Evolutionary conservation across 2,113 vertebrate species (phyloP), one percentile per base, ranked within the genome.

Genomic region (Siphamia tubifer): DNA sequence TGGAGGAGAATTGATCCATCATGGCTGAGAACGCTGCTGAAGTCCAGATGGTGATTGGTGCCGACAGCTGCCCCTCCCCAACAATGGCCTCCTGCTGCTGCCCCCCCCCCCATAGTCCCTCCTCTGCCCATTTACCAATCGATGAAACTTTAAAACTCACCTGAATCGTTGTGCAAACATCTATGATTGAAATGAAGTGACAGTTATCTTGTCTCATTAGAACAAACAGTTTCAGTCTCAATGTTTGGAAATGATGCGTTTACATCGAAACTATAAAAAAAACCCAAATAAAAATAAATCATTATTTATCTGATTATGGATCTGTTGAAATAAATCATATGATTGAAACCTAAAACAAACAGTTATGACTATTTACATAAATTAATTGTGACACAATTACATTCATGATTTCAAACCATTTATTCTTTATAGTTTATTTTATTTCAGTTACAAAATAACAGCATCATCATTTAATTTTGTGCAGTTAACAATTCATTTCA

Each of bases 81-180:
- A 55, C 31, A 47, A 24, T 24, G 58, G 31, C 57, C 69, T 53
- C 77, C 49, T 35, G 32, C 44, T 35, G 62, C 19, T n/a, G 28
- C n/a, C 34, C 11, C 11, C 4, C 16, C 40, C 39, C 35, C 36
- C 25, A 9, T 42, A 44, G 4, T 11, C 19, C 13, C 35, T 39
- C 20, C 42, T 44, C 45, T 49, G 54, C 30, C 63, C 60, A 67
- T 78, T 62, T 71, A 57, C 15, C 36, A 48, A 80, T 90, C 82
- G 19, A 88, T 88, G 82, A 68, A 71, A n/a, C 69, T 71, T 48
- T 11, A 19, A 52, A 55, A 48, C 63, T 62, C 68, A 77, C 72
- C 79, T 80, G 83, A 17, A 8, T 56, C 45, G 53, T 56, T 38
- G 63, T 2, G 32, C 58, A 61, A 47, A 69, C 38, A 69, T 68